Base-by-base conservation (phyloP, 2,797 vertebrate genomes). In the Apogon talboti region DNA sequence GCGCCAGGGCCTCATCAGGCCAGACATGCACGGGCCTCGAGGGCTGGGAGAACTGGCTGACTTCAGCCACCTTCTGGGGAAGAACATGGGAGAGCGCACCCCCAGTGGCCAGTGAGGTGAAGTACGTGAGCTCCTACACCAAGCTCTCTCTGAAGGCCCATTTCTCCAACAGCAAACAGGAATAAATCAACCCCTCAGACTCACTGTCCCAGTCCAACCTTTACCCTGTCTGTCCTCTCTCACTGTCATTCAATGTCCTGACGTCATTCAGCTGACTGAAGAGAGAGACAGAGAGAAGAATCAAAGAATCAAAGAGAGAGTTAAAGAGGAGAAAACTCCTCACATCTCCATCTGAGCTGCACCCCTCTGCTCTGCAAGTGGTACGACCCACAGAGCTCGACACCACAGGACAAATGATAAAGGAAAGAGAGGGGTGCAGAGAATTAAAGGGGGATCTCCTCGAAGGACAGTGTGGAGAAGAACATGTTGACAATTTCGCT, bases 11-110 rank as follows among this genome's bases (percentile, higher is more conserved):
- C 85, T 94, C 65, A 77, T 92, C 69, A 86, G 93, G 79, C 89
- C 92, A 16, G 77, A 88, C 43, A 82, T 91, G 83, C 93, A 93
- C 0, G 91, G 90, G 84, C 93, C 88, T 8, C 86, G 91, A 51
- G 92, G 90, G 38, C 88, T 91, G 33, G 84, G 87, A 16, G 92
- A 93, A 2, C 85, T 94, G 81, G 92, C 95, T 79, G 96, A 97
- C 93, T 95, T 95, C 87, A 95, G 94, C 58, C 93, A 93, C 21
- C 93, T 95, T 66, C 90, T 96, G 50, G 93, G 94, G 68, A 94
- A 95, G 86, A 95, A 90, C 55, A 88, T 92, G 67, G 87, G 92
- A 47, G 96, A 97, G 87, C 94, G 95, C 90, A 91, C 95, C 90
- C 94, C 96, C 50, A 93, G 84, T 66, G 93, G 93, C 79, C 93